A percentile compares a stretch with the other conserved stretches of the same genome.
Evolutionary conservation across 35 echinoderm and acorn worm species (phyloP).

Genomic region (Eucidaris tribuloides): DNA sequence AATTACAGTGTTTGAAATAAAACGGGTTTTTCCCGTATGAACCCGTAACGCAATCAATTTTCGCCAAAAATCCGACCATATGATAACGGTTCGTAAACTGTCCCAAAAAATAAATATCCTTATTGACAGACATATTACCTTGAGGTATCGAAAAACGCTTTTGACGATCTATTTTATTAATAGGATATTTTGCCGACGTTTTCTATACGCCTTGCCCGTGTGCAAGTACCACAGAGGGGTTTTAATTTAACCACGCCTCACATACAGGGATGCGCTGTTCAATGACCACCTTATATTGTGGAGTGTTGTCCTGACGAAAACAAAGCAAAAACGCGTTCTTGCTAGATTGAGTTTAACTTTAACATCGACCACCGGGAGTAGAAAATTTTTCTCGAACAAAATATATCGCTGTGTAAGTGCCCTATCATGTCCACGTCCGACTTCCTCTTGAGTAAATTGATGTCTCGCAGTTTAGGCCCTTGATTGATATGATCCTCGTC

Average conservation of each 20-base stretch:
- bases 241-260: too few relatives aligned
- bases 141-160: too few relatives aligned
- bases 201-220: too few relatives aligned
- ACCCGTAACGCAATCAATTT: too few relatives aligned
- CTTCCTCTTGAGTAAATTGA: slow-evolving; percentile 32
- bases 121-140: too few relatives aligned
- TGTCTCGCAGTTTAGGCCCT: slow-evolving; percentile 40
- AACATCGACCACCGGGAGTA: slow-evolving; percentile 48
- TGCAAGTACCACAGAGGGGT: too few relatives aligned
- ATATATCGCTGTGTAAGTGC: slow-evolving; percentile 58
- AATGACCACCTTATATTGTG: slow-evolving; percentile 24
- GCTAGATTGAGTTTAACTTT: slow-evolving; percentile 43
- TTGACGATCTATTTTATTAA: too few relatives aligned
- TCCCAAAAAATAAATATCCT: too few relatives aligned
- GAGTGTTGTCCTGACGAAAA: not conserved
- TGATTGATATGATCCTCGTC: slow-evolving; percentile 16
- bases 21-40: not conserved
- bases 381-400: slow-evolving; percentile 56
- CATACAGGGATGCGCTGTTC: not conserved
- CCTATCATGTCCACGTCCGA: slow-evolving; percentile 47
- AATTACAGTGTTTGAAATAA: slow-evolving; percentile 34
- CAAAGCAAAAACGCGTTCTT: slow-evolving; percentile 18
- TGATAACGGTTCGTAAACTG: not conserved
- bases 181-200: too few relatives aligned
- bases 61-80: not conserved